Evolutionary conservation across 1,140 invertebrate species (phyloP).

Genomic region (Caenorhabditis brenneri): DNA sequence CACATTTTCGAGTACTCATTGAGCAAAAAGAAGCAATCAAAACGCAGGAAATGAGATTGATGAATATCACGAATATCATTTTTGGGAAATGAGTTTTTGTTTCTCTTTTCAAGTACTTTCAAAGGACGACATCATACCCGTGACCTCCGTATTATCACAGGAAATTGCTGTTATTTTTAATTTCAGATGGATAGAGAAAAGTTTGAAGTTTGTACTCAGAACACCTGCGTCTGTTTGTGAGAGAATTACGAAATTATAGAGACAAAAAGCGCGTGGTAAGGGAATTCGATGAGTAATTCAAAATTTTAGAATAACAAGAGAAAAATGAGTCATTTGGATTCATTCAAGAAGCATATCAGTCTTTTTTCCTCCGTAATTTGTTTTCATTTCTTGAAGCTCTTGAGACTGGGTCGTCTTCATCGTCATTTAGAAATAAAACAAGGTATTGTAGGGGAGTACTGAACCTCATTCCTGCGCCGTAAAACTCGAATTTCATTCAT

Average conservation of each 20-base stretch:
- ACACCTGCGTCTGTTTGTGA: not conserved
- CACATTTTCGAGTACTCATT: conserved; percentile 17
- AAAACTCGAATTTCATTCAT: no score
- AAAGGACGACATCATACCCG: not conserved
- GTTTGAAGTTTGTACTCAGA: not conserved
- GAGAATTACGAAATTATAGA: not conserved
- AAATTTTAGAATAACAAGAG: conserved; percentile 14
- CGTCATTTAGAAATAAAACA: no score
- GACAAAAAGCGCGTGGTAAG: not conserved
- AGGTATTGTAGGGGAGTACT: no score
- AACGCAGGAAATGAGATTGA: conserved; percentile 26
- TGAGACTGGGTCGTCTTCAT: no score
- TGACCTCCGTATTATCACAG: not conserved
- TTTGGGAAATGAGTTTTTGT: conserved; percentile 8
- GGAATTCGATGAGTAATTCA: not conserved
- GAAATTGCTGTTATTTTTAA: not conserved
- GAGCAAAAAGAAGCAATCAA: conserved; percentile 27
- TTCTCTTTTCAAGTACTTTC: not conserved
- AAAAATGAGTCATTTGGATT: conserved; percentile 5
- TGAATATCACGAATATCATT: conserved; percentile 27
- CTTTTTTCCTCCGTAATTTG: not conserved
- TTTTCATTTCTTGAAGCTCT: no score
- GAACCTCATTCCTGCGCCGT: no score
- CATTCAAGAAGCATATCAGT: not conserved
- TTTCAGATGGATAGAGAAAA: not conserved